A percentile compares a stretch with the other conserved stretches of the same genome.
Conservation (phyloP, 2,113 vertebrate species). For the Athene noctua region DNA sequence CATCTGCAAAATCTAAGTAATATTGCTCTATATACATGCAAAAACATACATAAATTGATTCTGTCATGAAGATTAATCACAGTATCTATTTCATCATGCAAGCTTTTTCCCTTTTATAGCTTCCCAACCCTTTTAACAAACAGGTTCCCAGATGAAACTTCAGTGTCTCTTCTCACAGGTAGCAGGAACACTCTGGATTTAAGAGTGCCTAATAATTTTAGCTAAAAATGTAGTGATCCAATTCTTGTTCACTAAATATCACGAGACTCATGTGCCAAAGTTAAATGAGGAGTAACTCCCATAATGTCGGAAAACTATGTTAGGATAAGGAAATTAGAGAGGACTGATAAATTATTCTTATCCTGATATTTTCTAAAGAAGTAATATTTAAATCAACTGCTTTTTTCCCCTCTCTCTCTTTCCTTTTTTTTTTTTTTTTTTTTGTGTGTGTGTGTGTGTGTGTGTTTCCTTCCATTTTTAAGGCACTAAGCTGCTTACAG, state of each 20-base stretch:
- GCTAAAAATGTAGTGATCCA: background rate
- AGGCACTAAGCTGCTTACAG: slow-evolving; percentile 80
- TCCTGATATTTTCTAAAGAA: background rate
- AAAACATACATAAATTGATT: background rate
- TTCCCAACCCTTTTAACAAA: background rate
- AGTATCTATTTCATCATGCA: background rate
- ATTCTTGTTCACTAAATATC: background rate
- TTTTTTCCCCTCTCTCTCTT: background rate
- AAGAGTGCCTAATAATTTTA: background rate
- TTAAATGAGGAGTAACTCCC: background rate
- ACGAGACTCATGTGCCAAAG: background rate
- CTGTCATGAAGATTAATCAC: background rate
- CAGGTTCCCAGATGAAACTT: background rate
- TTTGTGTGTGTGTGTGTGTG: background rate
- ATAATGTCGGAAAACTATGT: background rate
- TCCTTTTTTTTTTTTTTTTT: background rate
- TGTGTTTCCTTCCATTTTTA: slow-evolving; percentile 36
- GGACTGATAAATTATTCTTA: background rate
- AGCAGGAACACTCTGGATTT: background rate
- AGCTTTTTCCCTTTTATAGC: background rate
- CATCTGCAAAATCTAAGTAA: background rate
- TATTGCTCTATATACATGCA: background rate
- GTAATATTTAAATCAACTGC: background rate
- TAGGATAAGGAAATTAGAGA: background rate
- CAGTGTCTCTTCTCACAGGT: background rate